Conservation (phyloP, 2,797 vertebrate genomes). For the Sibirionetta formosa region DNA sequence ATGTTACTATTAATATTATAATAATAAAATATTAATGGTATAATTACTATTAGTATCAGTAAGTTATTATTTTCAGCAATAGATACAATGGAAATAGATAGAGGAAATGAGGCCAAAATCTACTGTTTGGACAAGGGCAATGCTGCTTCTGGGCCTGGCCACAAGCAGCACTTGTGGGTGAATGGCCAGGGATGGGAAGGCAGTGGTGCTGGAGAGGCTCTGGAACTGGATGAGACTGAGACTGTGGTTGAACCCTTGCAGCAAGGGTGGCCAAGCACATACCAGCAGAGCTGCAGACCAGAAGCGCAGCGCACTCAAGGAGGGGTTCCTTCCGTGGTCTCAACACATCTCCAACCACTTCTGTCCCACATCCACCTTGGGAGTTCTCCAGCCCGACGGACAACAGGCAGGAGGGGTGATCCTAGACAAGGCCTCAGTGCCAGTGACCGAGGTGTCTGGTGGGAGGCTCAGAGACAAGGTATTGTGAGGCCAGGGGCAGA, state of each 20-base stretch:
- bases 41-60: too few species aligned
- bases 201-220: background rate
- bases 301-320: accelerated
- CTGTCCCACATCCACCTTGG: background rate
- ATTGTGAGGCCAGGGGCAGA: background rate
- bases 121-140: background rate
- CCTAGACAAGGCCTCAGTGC: too few species aligned
- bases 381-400: accelerated
- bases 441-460: background rate
- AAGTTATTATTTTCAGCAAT: background rate
- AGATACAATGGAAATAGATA: background rate
- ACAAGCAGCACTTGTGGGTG: background rate
- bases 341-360: accelerated
- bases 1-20: too few species aligned
- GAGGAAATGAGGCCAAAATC: accelerated
- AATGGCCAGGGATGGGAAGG: background rate
- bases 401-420: accelerated
- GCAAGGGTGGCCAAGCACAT: accelerated
- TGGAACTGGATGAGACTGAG: accelerated
- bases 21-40: too few species aligned
- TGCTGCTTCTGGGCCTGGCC: accelerated
- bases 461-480: accelerated
- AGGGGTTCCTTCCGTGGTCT: accelerated
- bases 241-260: background rate
- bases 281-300: background rate